phyloP scores from a whole-genome alignment of 64 coral and sea anemone species.

The Pocillopora verrucosa region DNA sequence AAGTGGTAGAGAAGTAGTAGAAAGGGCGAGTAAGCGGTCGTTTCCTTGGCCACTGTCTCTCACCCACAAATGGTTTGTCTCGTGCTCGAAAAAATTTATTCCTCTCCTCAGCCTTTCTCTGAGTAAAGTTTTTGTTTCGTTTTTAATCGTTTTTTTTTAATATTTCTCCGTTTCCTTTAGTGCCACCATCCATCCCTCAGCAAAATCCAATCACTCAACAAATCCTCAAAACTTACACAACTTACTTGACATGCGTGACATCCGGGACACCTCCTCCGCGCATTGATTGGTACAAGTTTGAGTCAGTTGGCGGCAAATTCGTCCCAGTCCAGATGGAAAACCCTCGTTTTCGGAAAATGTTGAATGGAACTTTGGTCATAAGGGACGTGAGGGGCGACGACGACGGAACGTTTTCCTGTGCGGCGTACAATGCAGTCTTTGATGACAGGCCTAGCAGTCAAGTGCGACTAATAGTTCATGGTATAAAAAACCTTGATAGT shows the following conservation, averaged over 20 bases:
- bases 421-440: slow-evolving; percentile 59
- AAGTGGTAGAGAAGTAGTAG: no score
- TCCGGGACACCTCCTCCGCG: slow-evolving; percentile 76
- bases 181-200: slow-evolving; percentile 15
- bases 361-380: slow-evolving; percentile 87
- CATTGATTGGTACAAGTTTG: slow-evolving; percentile 72
- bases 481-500: slow-evolving; percentile 44
- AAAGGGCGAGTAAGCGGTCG: no score
- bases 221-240: slow-evolving; percentile 64
- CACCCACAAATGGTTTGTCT: no score
- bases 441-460: slow-evolving; percentile 29
- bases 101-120: no score
- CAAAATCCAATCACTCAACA: slow-evolving; percentile 57
- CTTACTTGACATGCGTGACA: slow-evolving; percentile 63
- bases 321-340: slow-evolving; percentile 34
- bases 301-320: slow-evolving; percentile 27
- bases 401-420: slow-evolving; percentile 62
- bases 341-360: slow-evolving; percentile 63
- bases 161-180: slow-evolving; percentile 4
- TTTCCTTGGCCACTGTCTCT: no score
- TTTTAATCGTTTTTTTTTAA: not conserved
- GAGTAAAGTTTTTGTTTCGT: not conserved
- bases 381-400: slow-evolving; percentile 64
- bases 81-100: no score
- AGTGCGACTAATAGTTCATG: slow-evolving; percentile 70